Percentiles rank a stretch among this genome's conserved stretches.
These are phyloP conservation scores for Urosaurus nigricauda DNA, from an alignment of 2,797 vertebrate species.

Conservation along the genomic window DNA sequence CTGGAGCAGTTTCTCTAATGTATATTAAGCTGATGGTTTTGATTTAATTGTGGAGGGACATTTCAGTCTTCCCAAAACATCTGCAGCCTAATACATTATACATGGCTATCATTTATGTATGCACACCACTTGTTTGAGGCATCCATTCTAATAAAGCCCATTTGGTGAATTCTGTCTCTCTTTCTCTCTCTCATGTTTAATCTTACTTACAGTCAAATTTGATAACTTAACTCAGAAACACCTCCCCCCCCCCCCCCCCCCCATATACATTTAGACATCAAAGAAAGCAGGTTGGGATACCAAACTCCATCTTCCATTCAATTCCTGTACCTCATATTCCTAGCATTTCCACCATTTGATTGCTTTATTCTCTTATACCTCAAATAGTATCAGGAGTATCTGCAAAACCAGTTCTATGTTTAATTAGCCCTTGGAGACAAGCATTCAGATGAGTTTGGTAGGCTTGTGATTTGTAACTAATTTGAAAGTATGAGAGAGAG, in stretches of 20 bases:
- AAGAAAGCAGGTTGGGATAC: neutral
- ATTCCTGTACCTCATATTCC: neutral
- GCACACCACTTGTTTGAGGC: neutral
- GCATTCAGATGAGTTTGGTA: neutral
- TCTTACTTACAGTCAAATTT: neutral
- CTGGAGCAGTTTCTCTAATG: neutral
- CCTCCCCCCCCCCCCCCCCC: too few species aligned
- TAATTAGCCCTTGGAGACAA: neutral
- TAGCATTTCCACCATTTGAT: neutral
- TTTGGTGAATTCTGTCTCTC: neutral
- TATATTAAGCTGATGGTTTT: neutral
- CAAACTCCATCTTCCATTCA: neutral
- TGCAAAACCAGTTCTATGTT: neutral
- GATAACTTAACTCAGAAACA: neutral
- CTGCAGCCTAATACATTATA: neutral
- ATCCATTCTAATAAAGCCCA: neutral
- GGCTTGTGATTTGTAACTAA: neutral
- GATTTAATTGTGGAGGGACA: neutral
- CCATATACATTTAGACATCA: neutral
- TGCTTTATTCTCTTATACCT: neutral
- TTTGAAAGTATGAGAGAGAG: neutral
- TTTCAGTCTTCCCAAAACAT: neutral
- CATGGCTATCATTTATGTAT: neutral
- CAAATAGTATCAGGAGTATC: neutral
- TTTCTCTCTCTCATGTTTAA: neutral